phyloP scores from a whole-genome alignment of 2,113 vertebrate genomes.

The Cinclus cinclus region DNA sequence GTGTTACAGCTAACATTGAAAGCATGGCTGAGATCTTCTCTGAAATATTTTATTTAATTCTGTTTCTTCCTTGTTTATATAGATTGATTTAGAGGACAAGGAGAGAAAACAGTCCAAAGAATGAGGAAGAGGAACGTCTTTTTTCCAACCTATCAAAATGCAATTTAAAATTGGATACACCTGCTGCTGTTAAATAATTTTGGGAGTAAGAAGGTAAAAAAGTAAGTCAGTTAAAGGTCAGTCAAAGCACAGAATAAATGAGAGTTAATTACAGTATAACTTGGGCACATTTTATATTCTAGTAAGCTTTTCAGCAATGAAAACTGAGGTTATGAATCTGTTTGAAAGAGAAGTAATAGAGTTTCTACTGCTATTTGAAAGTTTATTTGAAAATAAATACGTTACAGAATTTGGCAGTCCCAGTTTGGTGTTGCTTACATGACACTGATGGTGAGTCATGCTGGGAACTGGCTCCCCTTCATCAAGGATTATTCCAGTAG shows the following conservation, averaged over 20 bases:
- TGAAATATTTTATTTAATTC: background rate
- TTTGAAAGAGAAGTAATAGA: background rate
- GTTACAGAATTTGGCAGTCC: background rate
- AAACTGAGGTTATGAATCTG: background rate
- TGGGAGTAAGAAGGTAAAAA: background rate
- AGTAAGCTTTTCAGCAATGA: background rate
- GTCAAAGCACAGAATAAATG: background rate
- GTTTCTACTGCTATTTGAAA: background rate
- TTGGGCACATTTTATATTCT: background rate
- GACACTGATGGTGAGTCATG: background rate
- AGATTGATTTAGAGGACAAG: background rate
- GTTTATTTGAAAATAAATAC: background rate
- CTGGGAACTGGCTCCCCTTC: background rate
- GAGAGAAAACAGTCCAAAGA: background rate
- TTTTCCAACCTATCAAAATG: background rate
- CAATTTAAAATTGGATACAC: background rate
- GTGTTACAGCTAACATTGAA: background rate
- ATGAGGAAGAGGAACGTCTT: background rate
- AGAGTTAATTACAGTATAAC: background rate
- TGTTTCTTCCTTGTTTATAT: background rate
- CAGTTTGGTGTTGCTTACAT: background rate
- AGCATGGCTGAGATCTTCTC: background rate
- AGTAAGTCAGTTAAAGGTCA: background rate
- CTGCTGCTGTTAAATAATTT: background rate
- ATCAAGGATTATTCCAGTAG: background rate